phyloP scores from a whole-genome alignment of 2,888 invertebrate genomes.

The Julus scandinavius region DNA sequence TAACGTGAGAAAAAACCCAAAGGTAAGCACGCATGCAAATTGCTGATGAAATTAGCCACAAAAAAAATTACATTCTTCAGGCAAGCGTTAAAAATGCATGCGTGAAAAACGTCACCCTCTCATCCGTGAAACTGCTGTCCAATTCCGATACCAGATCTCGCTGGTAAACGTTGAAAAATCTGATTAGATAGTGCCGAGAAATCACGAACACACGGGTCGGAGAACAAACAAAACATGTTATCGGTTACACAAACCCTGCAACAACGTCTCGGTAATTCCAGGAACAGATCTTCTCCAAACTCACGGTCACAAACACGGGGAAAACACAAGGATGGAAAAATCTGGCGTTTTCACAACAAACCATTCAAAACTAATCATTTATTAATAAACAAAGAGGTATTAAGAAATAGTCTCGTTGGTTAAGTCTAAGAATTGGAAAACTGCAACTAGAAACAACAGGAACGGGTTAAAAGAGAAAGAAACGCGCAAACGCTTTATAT shows the following conservation, averaged over 20 bases:
- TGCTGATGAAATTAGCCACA: background rate
- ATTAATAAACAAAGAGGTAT: background rate
- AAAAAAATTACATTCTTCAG: background rate
- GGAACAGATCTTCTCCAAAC: background rate
- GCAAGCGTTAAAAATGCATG: background rate
- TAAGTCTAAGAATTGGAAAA: background rate
- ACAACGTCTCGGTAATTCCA: background rate
- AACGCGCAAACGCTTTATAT: background rate
- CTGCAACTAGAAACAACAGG: constrained; percentile 10
- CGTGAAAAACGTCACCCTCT: background rate
- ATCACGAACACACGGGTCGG: background rate
- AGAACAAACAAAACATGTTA: background rate
- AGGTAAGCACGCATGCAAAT: background rate
- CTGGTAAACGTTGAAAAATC: background rate
- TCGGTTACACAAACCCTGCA: background rate
- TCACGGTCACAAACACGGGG: background rate
- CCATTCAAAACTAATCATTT: constrained; percentile 17
- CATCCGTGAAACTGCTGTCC: background rate
- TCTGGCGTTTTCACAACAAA: background rate
- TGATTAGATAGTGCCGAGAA: background rate
- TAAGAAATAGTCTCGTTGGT: background rate
- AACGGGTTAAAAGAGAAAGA: background rate
- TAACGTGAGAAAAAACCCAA: background rate
- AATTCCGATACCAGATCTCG: background rate
- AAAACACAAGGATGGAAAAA: background rate